These are phyloP conservation scores for Limulus polyphemus DNA, from an alignment of 2,888 invertebrate genomes.

Conservation along the genomic window DNA sequence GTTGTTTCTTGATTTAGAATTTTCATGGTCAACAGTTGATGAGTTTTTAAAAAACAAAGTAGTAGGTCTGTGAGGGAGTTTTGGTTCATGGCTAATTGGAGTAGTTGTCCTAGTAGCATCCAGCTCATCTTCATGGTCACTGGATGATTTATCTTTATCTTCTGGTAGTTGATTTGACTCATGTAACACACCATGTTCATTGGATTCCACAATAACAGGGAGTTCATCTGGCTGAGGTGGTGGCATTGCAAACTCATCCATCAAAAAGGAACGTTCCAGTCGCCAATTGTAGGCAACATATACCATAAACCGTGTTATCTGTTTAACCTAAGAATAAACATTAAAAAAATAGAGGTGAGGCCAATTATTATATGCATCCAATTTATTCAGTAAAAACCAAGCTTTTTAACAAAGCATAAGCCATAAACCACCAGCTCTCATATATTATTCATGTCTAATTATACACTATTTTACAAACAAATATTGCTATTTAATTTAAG, in stretches of 20 bases:
- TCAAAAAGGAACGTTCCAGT: conserved; percentile 75
- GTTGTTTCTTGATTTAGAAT: conserved; percentile 1
- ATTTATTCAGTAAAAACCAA: too few species aligned
- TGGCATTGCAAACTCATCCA: conserved; percentile 72
- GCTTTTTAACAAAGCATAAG: too few species aligned
- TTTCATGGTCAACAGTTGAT: neutral
- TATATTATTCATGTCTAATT: too few species aligned
- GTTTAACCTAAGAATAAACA: conserved; percentile 49
- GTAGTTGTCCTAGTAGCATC: neutral
- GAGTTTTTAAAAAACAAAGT: conserved; percentile 5
- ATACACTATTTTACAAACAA: too few species aligned
- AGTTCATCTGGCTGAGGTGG: conserved; percentile 37
- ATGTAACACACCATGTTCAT: neutral
- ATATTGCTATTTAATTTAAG: too few species aligned
- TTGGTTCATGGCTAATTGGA: neutral
- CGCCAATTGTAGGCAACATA: conserved; percentile 81
- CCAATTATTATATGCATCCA: too few species aligned
- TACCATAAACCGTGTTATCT: conserved; percentile 64
- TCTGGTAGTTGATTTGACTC: too few species aligned
- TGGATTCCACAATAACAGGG: conserved; percentile 11
- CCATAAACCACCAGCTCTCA: too few species aligned
- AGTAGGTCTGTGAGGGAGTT: neutral
- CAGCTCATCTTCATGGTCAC: neutral
- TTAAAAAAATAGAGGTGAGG: conserved; percentile 1
- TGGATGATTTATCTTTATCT: neutral